phyloP scores from a whole-genome alignment of 2,797 vertebrate genomes.

The Pygocentrus nattereri region DNA sequence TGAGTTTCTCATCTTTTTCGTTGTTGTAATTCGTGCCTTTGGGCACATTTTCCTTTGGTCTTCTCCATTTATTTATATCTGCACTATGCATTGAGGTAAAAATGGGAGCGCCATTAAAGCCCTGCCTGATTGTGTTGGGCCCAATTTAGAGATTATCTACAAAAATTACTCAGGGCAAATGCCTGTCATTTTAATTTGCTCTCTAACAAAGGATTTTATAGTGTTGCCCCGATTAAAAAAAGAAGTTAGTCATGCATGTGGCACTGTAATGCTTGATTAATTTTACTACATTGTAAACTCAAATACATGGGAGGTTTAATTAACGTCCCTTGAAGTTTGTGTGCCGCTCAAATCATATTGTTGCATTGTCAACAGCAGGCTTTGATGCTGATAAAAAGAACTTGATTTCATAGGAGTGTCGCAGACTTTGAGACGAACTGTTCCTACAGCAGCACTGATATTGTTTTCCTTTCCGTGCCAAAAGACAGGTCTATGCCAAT shows the following conservation, averaged over 20 bases:
- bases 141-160: constrained; percentile 49
- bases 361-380: constrained; percentile 27
- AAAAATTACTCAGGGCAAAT: constrained; percentile 32
- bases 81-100: constrained; percentile 26
- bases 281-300: constrained; percentile 63
- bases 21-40: constrained; percentile 1
- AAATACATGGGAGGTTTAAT: constrained; percentile 52
- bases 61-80: constrained; percentile 40
- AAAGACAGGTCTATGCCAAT: not conserved
- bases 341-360: constrained; percentile 44
- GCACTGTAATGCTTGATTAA: constrained; percentile 28
- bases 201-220: constrained; percentile 53
- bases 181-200: constrained; percentile 65
- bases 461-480: not conserved
- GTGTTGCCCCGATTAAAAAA: constrained; percentile 54
- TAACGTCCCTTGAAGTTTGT: constrained; percentile 47
- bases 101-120: constrained; percentile 13
- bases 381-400: constrained; percentile 52
- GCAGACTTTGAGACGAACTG: constrained; percentile 33
- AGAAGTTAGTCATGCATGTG: constrained; percentile 46
- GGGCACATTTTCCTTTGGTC: constrained; percentile 3
- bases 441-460: constrained; percentile 9
- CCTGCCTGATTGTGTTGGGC: constrained; percentile 36
- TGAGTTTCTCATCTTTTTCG: not conserved
- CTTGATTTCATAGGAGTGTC: constrained; percentile 16